Evolutionary conservation across 2,888 invertebrate species (phyloP), one percentile per base, ranked within the genome.

Genomic region (Exocentrus adspersus): DNA sequence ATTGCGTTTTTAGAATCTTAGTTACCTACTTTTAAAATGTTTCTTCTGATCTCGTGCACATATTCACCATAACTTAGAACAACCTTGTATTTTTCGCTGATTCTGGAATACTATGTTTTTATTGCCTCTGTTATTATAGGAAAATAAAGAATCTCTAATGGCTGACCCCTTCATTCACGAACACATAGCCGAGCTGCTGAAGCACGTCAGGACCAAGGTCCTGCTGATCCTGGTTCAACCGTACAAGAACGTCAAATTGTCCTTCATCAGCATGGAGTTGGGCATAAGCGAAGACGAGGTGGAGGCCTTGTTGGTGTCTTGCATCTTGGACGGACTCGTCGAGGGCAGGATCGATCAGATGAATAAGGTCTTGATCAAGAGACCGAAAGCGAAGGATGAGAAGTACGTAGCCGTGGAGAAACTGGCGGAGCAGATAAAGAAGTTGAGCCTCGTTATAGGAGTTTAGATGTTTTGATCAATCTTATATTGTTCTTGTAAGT

Each of bases 131-230:
- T 16, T 37, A 42, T 63, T 61, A 37, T 17, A 70, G 65, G 92
- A 92, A 78, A 96, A 97, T 84, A 87, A 92, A 81, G 74, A 75
- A 5, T 71, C 75, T 2, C 65, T 99, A 62, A 97, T 98, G 97
- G 95, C 94, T 72, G 99, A 99, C 84, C 97, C 95, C 0, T 99
- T 99, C 83, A 98, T 99, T 76, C 86, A 95, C 70, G 99, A 99
- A 81, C 98, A 98, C 80, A 97, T 99, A 76, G 98, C 97, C 85
- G 88, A 97, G 83, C 85, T 98, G 65, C 84, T 98, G 58, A 87
- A 95, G 64, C 97, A 97, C 83, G 97, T 99, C 77, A 87, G 98
- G 68, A 98, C 97, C 1, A 93, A 98, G 85, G 98, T 98, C 62
- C 86, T 99, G 62, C 93, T 98, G 68, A 95, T 95, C 79, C 85